Percentiles rank a stretch among this genome's conserved stretches.
Evolutionary conservation across 1,140 invertebrate genomes (phyloP).

Genomic region (Cherax destructor): DNA sequence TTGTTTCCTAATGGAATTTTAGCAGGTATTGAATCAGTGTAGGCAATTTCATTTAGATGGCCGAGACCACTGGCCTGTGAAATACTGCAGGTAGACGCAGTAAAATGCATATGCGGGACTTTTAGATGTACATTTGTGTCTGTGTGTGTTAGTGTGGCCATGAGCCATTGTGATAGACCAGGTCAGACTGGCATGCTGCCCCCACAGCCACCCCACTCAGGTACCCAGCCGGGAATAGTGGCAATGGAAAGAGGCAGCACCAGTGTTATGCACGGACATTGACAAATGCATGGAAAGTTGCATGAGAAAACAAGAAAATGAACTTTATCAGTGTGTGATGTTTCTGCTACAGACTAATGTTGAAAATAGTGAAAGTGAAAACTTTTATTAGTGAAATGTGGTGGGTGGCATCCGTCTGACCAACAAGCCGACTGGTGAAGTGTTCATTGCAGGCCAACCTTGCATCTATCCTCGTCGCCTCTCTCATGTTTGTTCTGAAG

Average conservation of each 20-base stretch:
- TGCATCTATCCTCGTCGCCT: conserved; percentile 50
- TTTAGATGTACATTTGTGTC: conserved; percentile 68
- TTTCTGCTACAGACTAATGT: conserved; percentile 17
- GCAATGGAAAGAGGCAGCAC: conserved; percentile 45
- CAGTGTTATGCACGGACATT: conserved; percentile 24
- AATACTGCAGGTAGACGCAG: conserved; percentile 57
- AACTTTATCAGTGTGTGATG: conserved; percentile 15
- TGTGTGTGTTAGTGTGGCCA: conserved; percentile 68
- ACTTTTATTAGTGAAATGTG: conserved; percentile 48
- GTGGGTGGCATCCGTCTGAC: conserved; percentile 59
- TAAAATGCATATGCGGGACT: conserved; percentile 65
- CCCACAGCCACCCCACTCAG: conserved; percentile 62
- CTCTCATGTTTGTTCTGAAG: conserved; percentile 50
- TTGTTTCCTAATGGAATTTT: conserved; percentile 59
- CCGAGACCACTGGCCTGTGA: conserved; percentile 49
- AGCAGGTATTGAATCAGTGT: conserved; percentile 60
- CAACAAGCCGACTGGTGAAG: conserved; percentile 54
- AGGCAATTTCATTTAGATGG: conserved; percentile 64
- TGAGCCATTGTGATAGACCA: conserved; percentile 66
- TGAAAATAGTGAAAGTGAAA: conserved; percentile 36
- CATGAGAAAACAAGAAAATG: conserved; percentile 10
- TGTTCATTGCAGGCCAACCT: conserved; percentile 60
- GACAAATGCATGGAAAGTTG: conserved; percentile 29
- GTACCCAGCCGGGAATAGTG: conserved; percentile 56
- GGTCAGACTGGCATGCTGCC: conserved; percentile 62